Evolutionary conservation across 2,888 invertebrate genomes (phyloP).

Genomic region (Sminthurides aquaticus): DNA sequence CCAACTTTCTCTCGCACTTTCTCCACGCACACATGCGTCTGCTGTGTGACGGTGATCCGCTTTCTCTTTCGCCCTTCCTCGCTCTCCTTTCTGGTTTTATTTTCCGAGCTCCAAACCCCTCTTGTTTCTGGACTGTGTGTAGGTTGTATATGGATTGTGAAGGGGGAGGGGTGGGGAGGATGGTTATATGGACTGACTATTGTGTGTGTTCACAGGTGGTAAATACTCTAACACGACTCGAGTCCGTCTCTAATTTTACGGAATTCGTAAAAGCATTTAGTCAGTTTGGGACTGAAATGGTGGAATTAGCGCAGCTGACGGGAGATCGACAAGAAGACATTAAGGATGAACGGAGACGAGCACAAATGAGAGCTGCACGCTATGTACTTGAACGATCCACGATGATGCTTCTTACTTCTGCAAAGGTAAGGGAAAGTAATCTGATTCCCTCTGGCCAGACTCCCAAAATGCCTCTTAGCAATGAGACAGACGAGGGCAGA

Average conservation of each 20-base stretch:
- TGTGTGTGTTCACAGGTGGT: conserved; percentile 59
- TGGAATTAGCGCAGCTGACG: conserved; percentile 90
- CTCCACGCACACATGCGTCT: not conserved
- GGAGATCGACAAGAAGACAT: conserved; percentile 74
- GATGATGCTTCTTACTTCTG: conserved; percentile 91
- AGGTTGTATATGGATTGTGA: not conserved
- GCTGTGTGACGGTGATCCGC: not conserved
- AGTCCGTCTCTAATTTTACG: conserved; percentile 78
- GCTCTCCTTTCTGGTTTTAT: not conserved
- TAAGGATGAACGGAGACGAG: conserved; percentile 85
- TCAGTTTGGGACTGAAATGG: conserved; percentile 97
- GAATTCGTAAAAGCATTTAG: conserved; percentile 98
- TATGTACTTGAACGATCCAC: conserved; percentile 92
- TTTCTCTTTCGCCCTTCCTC: not conserved
- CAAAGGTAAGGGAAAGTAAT: conserved; percentile 60
- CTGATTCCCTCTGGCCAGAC: not conserved
- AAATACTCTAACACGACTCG: conserved; percentile 71
- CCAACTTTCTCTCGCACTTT: not conserved
- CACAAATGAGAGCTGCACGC: conserved; percentile 93
- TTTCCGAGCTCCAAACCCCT: not conserved
- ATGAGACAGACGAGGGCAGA: not conserved
- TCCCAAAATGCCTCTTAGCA: no score
- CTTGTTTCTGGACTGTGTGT: not conserved
- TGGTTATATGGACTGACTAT: no score
- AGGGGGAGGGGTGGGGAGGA: not conserved